Evolutionary conservation across 2,797 vertebrate genomes (phyloP).

Genomic region (Clarias platycephalus): DNA sequence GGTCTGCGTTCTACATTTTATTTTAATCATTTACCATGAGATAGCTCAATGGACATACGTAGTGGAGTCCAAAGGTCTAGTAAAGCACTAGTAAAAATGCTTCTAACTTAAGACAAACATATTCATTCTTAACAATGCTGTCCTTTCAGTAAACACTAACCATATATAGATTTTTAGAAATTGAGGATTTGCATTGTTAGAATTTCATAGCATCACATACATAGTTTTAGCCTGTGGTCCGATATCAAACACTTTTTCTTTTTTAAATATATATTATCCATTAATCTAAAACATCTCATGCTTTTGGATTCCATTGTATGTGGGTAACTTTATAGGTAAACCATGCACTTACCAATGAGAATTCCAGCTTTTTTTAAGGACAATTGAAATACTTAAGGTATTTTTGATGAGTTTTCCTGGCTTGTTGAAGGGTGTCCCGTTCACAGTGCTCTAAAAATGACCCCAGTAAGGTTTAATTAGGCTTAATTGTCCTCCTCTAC

Average conservation of each 20-base stretch:
- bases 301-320: not conserved
- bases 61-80: not conserved
- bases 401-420: not conserved
- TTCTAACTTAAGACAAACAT: not conserved
- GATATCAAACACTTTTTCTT: not conserved
- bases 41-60: not conserved
- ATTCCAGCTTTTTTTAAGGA: not conserved
- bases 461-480: not conserved
- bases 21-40: not conserved
- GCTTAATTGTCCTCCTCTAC: not conserved
- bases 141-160: not conserved
- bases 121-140: not conserved
- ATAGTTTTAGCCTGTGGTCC: not conserved
- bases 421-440: not conserved
- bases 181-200: not conserved
- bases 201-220: not conserved
- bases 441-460: not conserved
- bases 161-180: too few species aligned
- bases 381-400: not conserved
- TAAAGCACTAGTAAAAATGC: not conserved
- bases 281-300: not conserved
- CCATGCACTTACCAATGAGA: not conserved
- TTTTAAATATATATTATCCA: not conserved
- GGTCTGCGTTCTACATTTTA: slow-evolving; percentile 69
- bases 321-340: not conserved